Conservation (phyloP, 2,888 invertebrate species). For the Dolichomitus sp. region DNA sequence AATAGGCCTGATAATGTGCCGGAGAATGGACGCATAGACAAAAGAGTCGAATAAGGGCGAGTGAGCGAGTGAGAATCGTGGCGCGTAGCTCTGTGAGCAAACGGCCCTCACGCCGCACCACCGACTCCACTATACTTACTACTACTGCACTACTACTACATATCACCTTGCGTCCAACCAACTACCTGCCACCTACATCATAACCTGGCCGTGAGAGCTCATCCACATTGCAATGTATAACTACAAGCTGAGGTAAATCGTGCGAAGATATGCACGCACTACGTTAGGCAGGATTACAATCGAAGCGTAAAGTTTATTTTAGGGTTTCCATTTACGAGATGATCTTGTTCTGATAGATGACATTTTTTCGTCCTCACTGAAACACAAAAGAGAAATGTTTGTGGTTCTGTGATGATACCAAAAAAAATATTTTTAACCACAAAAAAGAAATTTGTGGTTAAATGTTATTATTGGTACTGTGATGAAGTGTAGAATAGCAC, state of each 20-base stretch:
- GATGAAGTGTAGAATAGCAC: too few species aligned
- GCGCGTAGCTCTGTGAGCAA: conserved; percentile 32
- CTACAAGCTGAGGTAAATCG: conserved; percentile 9
- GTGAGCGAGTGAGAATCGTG: conserved; percentile 37
- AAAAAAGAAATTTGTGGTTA: too few species aligned
- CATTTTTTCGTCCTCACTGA: too few species aligned
- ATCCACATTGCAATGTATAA: neutral
- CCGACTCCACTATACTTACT: neutral
- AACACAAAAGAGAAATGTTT: too few species aligned
- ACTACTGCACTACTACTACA: neutral
- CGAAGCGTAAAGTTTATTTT: neutral
- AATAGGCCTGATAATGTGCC: conserved; percentile 86
- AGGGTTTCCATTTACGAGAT: too few species aligned
- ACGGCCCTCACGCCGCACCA: conserved; percentile 14
- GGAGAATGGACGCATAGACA: conserved; percentile 86
- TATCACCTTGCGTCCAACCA: neutral
- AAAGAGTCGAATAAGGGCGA: conserved; percentile 84
- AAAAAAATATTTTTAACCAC: too few species aligned
- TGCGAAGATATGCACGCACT: conserved; percentile 26
- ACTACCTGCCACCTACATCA: conserved; percentile 76
- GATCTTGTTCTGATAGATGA: too few species aligned
- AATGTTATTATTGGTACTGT: too few species aligned
- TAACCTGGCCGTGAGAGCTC: conserved; percentile 73
- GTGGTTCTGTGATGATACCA: too few species aligned
- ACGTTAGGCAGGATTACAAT: neutral